Conservation (phyloP, 2,113 vertebrate species). For the Glareola pratincola region DNA sequence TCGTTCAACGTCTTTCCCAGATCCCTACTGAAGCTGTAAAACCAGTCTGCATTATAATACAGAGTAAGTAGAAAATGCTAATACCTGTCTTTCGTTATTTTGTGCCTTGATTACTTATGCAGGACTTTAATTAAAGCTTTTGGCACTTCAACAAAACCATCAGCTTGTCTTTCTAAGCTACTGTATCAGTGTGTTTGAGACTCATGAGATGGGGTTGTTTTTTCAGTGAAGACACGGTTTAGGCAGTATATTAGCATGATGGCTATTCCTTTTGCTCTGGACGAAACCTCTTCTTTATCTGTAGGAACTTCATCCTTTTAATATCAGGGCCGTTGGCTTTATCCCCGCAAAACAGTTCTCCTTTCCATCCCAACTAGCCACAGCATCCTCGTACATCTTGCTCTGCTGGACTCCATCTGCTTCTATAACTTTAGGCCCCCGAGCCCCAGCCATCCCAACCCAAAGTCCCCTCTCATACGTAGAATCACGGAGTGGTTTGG, state of each 20-base stretch:
- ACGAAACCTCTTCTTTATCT: neutral
- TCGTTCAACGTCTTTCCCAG: accelerated
- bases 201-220: accelerated
- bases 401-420: neutral
- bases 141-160: neutral
- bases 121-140: neutral
- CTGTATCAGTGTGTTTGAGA: neutral
- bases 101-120: neutral
- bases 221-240: neutral
- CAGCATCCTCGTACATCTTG: accelerated
- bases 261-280: neutral
- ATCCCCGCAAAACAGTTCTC: neutral
- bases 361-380: neutral
- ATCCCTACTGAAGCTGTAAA: neutral
- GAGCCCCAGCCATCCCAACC: neutral
- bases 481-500: neutral
- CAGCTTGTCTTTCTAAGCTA: neutral
- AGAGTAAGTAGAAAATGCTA: neutral
- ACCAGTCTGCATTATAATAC: accelerated
- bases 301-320: accelerated
- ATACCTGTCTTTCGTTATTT: accelerated
- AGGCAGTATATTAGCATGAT: too few relatives aligned
- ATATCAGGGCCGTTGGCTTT: neutral
- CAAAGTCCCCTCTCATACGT: neutral
- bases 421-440: accelerated